Conservation (phyloP, 2,113 vertebrate species). For the Pachycephala philippinensis region DNA sequence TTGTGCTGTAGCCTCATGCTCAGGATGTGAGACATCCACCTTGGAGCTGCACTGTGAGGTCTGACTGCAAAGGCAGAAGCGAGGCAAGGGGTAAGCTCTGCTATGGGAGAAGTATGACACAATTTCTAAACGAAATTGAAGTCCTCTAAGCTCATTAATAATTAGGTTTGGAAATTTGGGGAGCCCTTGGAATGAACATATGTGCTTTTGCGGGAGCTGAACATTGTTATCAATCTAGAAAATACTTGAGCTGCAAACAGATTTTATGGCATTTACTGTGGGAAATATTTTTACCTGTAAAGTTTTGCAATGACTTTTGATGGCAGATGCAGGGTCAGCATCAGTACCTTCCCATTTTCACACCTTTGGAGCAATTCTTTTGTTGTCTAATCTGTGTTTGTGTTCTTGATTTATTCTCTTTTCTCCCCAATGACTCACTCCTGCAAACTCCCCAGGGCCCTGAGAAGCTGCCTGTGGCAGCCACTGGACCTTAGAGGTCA, state of each 20-base stretch:
- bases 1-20: background rate
- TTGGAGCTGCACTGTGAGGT: background rate
- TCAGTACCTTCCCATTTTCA: background rate
- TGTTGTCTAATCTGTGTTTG: background rate
- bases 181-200: background rate
- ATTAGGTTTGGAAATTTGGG: background rate
- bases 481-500: background rate
- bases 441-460: background rate
- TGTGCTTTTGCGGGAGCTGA: background rate
- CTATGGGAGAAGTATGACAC: background rate
- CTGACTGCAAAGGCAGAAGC: background rate
- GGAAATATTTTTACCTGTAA: background rate
- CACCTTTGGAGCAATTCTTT: background rate
- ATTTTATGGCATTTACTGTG: background rate
- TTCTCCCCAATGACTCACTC: background rate
- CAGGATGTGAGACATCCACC: accelerated
- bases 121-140: background rate
- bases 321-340: background rate
- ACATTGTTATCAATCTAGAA: background rate
- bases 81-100: background rate
- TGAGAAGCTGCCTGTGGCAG: background rate
- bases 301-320: background rate
- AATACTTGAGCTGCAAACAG: background rate
- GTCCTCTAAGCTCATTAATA: background rate
- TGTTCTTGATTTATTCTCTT: background rate